Conservation (phyloP, 2,888 invertebrate species). For the Protophormia terraenovae region DNA sequence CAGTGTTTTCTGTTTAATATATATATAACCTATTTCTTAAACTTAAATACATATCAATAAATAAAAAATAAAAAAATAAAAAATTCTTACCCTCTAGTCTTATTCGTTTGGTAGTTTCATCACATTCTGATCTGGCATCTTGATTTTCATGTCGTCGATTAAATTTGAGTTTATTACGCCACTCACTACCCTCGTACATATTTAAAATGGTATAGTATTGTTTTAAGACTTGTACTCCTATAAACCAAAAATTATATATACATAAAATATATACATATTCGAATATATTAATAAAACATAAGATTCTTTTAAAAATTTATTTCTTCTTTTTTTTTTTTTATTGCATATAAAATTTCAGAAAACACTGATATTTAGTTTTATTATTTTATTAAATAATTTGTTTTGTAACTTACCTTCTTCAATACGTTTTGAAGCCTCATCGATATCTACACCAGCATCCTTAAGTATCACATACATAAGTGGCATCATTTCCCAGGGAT, state of each 20-base stretch:
- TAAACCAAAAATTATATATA: conserved; percentile 43
- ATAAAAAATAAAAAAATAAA: background rate
- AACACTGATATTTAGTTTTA: conserved; percentile 51
- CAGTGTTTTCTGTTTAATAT: conserved; percentile 64
- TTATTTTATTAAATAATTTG: background rate
- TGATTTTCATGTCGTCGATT: conserved; percentile 35
- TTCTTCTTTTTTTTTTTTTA: conserved; percentile 1
- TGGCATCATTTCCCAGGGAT: conserved; percentile 91
- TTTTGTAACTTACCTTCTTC: conserved; percentile 85
- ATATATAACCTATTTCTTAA: background rate
- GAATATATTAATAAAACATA: background rate
- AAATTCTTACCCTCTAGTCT: conserved; percentile 49
- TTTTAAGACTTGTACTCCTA: conserved; percentile 52
- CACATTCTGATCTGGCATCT: conserved; percentile 54
- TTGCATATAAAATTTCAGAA: conserved; percentile 46
- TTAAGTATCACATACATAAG: conserved; percentile 90
- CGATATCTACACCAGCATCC: conserved; percentile 87
- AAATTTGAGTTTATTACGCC: conserved; percentile 7
- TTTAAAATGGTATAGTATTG: conserved; percentile 31
- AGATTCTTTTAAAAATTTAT: background rate
- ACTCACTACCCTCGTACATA: conserved; percentile 29
- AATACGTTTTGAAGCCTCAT: conserved; percentile 89
- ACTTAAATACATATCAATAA: background rate
- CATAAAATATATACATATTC: background rate
- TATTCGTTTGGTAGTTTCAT: conserved; percentile 51